phyloP scores from a whole-genome alignment of 2,797 vertebrate genomes.

The Menidia menidia region DNA sequence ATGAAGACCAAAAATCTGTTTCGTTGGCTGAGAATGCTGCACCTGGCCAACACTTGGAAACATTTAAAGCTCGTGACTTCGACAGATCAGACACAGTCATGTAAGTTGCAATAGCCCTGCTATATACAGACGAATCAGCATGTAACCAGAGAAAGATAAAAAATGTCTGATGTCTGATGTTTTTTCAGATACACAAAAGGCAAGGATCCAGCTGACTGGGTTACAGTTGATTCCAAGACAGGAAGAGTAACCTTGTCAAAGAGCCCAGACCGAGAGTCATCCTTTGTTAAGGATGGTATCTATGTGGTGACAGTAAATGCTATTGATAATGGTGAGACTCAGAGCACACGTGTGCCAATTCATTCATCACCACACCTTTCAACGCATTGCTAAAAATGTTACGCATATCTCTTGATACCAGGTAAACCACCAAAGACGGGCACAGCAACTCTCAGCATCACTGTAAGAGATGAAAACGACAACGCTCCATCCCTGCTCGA shows the following conservation, averaged over 20 bases:
- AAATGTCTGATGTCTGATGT: neutral
- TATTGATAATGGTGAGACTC: slow-evolving; percentile 69
- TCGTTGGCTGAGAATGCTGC: neutral
- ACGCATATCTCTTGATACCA: slow-evolving; percentile 30
- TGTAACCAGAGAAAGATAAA: neutral
- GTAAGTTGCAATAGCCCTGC: slow-evolving; percentile 47
- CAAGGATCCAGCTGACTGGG: slow-evolving; percentile 68
- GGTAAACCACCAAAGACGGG: slow-evolving; percentile 70
- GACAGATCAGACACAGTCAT: slow-evolving; percentile 5
- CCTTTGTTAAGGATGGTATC: slow-evolving; percentile 52
- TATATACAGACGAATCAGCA: neutral
- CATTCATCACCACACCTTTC: neutral
- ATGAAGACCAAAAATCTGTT: neutral
- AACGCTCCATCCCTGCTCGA: slow-evolving; percentile 48
- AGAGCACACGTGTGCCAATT: neutral
- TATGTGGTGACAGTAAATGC: slow-evolving; percentile 68
- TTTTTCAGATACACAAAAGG: slow-evolving; percentile 63
- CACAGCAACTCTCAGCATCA: slow-evolving; percentile 66
- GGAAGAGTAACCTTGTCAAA: slow-evolving; percentile 67
- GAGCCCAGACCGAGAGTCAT: slow-evolving; percentile 71
- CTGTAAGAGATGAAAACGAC: slow-evolving; percentile 69
- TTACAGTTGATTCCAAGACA: slow-evolving; percentile 59
- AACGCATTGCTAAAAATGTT: slow-evolving; percentile 1
- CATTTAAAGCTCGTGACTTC: slow-evolving; percentile 57
- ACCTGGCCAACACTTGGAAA: slow-evolving; percentile 40